Conservation (phyloP, 2,797 vertebrate species). For the Tauraco hartlaubi region DNA sequence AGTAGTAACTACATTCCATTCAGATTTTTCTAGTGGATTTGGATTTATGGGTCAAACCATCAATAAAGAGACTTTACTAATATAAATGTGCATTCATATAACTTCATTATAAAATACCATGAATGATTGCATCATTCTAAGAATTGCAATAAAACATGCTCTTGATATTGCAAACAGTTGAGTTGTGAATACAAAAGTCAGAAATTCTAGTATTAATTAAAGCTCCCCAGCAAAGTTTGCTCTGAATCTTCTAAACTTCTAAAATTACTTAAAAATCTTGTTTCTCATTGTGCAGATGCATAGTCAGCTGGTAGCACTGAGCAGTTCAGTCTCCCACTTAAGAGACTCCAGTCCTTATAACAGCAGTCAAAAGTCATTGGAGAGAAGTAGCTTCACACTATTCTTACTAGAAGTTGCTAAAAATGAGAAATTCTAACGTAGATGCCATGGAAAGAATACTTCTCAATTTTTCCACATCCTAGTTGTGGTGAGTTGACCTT, state of each 20-base stretch:
- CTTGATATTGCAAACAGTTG: neutral
- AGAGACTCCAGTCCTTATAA: neutral
- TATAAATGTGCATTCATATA: neutral
- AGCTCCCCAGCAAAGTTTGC: neutral
- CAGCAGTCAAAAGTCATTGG: slow-evolving; percentile 69
- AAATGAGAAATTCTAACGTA: slow-evolving; percentile 68
- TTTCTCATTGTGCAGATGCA: neutral
- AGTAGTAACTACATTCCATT: neutral
- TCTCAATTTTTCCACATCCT: neutral
- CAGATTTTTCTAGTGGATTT: neutral
- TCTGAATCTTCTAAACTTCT: neutral
- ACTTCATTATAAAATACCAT: neutral
- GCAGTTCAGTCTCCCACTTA: neutral
- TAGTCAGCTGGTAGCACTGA: neutral
- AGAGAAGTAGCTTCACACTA: slow-evolving; percentile 80
- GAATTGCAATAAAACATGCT: neutral
- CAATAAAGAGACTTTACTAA: neutral
- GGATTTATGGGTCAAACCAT: neutral
- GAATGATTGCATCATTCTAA: neutral
- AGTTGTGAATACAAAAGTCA: neutral
- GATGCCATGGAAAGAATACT: slow-evolving; percentile 69
- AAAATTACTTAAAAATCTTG: neutral
- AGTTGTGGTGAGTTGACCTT: neutral
- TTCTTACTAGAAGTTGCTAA: slow-evolving; percentile 39
- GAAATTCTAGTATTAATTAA: neutral